A percentile compares a stretch with the other conserved stretches of the same genome.
Conservation (phyloP, 2,888 invertebrate genomes). For the Microctonus hyperodae region DNA sequence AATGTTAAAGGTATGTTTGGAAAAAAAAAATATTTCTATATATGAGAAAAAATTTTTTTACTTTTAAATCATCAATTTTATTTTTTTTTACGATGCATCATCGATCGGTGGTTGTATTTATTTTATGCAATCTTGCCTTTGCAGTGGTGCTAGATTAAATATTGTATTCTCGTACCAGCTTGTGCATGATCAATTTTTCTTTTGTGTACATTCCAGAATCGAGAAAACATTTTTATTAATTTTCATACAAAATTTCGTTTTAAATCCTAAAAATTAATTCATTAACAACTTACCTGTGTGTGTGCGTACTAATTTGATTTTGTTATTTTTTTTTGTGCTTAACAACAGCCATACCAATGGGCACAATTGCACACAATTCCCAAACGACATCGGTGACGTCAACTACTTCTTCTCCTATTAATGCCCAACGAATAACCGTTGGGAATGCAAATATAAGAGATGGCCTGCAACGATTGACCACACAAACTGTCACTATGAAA, state of each 20-base stretch:
- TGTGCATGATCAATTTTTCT: slow-evolving; percentile 45
- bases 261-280: slow-evolving; percentile 13
- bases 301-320: slow-evolving; percentile 2
- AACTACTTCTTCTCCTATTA: slow-evolving; percentile 50
- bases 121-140: slow-evolving; percentile 44
- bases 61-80: slow-evolving; percentile 4
- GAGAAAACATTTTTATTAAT: slow-evolving; percentile 34
- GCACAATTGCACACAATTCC: slow-evolving; percentile 57
- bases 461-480: slow-evolving; percentile 53
- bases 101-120: slow-evolving; percentile 42
- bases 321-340: slow-evolving; percentile 24
- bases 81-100: slow-evolving; percentile 33
- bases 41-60: too few relatives aligned
- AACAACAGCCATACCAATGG: slow-evolving; percentile 64
- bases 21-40: too few relatives aligned
- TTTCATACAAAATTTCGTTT: slow-evolving; percentile 1
- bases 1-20: slow-evolving; percentile 65
- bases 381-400: slow-evolving; percentile 50
- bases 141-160: slow-evolving; percentile 56
- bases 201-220: slow-evolving; percentile 46
- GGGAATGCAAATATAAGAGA: slow-evolving; percentile 55
- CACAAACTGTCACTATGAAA: slow-evolving; percentile 59
- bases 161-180: slow-evolving; percentile 56
- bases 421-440: slow-evolving; percentile 61
- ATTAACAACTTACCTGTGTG: neutral